These are phyloP conservation scores for Oncopeltus fasciatus DNA, from an alignment of 1,140 invertebrate species.

Conservation along the genomic window DNA sequence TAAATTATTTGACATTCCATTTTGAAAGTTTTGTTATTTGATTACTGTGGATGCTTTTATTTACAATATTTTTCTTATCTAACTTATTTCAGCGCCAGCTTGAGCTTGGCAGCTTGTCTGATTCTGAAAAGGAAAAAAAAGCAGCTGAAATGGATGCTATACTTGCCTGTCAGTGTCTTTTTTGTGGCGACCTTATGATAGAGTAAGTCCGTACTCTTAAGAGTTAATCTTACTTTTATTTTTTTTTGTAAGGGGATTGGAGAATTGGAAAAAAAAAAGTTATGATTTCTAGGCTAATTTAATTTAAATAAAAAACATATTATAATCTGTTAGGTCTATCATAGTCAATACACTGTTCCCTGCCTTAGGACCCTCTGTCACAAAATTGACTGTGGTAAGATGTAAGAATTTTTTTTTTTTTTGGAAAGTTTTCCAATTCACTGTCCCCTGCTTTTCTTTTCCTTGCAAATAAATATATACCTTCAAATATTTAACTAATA, in stretches of 20 bases:
- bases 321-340: neutral
- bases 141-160: conserved; percentile 77
- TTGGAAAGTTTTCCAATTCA: neutral
- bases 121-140: conserved; percentile 43
- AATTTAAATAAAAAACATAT: neutral
- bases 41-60: neutral
- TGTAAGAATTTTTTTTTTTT: neutral
- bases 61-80: neutral
- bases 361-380: neutral
- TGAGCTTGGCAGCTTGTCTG: conserved; percentile 33
- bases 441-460: neutral
- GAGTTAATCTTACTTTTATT: neutral
- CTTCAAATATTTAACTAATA: conserved; percentile 2
- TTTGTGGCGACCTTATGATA: conserved; percentile 87
- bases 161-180: conserved; percentile 79
- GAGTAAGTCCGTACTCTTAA: conserved; percentile 33
- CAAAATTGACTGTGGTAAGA: neutral
- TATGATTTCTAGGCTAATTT: neutral
- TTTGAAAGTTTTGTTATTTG: conserved; percentile 27
- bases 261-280: neutral
- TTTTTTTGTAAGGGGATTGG: neutral
- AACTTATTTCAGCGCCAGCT: conserved; percentile 42
- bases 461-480: neutral
- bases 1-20: neutral
- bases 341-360: neutral